These are phyloP conservation scores for Anguilla anguilla DNA, from an alignment of 2,797 vertebrate species.

Conservation along the genomic window DNA sequence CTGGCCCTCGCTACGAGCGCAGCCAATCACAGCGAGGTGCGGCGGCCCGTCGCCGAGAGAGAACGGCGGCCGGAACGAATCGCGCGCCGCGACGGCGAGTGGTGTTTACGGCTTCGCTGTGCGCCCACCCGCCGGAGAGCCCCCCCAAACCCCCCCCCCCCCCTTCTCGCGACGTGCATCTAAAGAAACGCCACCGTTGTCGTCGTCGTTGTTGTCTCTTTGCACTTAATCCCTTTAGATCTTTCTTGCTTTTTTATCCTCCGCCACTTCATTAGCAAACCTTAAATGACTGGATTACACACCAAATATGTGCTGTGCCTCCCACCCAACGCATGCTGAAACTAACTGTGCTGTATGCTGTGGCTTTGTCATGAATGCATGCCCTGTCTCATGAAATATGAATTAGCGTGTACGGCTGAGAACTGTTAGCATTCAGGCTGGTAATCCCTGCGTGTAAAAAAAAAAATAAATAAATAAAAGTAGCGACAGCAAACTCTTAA, in stretches of 20 bases:
- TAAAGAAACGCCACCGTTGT: not conserved
- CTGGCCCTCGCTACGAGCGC: not conserved
- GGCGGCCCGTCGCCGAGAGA: not conserved
- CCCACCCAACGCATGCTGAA: slow-evolving; percentile 1
- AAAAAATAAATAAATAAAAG: not conserved
- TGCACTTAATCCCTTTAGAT: slow-evolving; percentile 3
- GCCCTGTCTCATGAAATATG: not conserved
- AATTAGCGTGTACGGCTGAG: not conserved
- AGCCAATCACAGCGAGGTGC: not conserved
- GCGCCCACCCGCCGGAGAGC: not conserved
- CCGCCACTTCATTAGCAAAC: slow-evolving; percentile 12
- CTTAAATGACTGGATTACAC: slow-evolving; percentile 3
- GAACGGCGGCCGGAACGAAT: not conserved
- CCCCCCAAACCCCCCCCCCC: no score
- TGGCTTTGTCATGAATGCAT: slow-evolving; percentile 16
- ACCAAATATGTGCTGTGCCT: not conserved
- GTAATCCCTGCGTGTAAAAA: not conserved
- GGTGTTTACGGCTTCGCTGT: not conserved
- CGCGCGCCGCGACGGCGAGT: not conserved
- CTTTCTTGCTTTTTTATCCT: slow-evolving; percentile 7
- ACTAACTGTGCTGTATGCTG: not conserved
- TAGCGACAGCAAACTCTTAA: not conserved
- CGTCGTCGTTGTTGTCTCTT: not conserved
- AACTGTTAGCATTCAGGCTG: not conserved
- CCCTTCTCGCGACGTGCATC: not conserved